Percentiles rank a stretch among this genome's conserved stretches.
phyloP scores from a whole-genome alignment of 2,113 vertebrate species.

The Caracal caracal region DNA sequence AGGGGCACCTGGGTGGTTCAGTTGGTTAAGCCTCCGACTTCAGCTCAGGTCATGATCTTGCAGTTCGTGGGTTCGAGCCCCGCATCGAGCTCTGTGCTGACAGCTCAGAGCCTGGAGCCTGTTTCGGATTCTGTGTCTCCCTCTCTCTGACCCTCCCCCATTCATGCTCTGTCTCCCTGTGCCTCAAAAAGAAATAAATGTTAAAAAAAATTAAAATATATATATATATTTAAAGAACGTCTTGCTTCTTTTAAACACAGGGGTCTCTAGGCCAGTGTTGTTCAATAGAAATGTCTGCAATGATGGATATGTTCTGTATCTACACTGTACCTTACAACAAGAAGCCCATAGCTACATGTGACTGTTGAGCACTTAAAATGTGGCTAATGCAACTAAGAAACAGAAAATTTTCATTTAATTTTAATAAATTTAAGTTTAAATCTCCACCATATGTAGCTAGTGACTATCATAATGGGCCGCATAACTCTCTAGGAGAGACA shows the following conservation, averaged over 20 bases:
- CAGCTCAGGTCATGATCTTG: too few species aligned
- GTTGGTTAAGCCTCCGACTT: too few species aligned
- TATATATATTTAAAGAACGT: neutral
- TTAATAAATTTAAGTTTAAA: constrained; percentile 21
- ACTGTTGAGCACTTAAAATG: neutral
- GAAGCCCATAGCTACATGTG: neutral
- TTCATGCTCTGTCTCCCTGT: too few species aligned
- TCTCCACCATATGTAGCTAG: neutral
- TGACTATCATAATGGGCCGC: neutral
- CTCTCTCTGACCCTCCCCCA: too few species aligned
- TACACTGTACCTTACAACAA: neutral
- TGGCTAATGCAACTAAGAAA: neutral
- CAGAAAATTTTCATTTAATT: neutral
- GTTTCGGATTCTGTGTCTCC: too few species aligned
- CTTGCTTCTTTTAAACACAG: neutral
- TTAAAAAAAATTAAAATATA: too few species aligned
- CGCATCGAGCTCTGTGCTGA: too few species aligned
- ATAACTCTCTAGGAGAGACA: neutral
- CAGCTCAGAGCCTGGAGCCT: too few species aligned
- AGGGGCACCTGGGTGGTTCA: too few species aligned
- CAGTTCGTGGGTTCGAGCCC: too few species aligned
- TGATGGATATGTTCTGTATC: neutral
- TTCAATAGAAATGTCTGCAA: neutral
- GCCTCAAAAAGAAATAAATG: too few species aligned
- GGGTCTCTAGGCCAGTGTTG: neutral